Percentiles rank a stretch among this genome's conserved stretches.
phyloP scores from a whole-genome alignment of 2,797 vertebrate species.

The Siniperca obscura region DNA sequence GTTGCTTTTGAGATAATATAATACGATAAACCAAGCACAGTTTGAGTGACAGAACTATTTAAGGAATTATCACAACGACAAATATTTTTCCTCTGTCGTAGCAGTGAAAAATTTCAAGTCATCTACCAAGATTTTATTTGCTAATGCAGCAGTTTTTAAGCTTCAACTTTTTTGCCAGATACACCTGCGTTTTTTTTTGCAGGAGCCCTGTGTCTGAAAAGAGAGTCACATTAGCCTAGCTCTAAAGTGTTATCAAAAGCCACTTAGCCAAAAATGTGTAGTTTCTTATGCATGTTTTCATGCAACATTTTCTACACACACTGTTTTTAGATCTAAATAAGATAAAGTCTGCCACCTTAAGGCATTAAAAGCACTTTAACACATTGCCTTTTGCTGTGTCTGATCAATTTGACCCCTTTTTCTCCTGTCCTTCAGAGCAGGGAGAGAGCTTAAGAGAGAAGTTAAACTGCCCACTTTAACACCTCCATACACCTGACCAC shows the following conservation, averaged over 20 bases:
- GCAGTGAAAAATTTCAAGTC: not conserved
- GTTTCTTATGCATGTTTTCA: too few relatives aligned
- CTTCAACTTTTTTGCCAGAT: not conserved
- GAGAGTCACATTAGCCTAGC: too few relatives aligned
- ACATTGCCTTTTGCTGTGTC: not conserved
- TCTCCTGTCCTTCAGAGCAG: not conserved
- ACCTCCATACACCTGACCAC: not conserved
- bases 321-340: not conserved
- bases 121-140: not conserved
- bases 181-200: not conserved
- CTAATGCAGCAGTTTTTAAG: not conserved
- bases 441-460: not conserved
- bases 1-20: not conserved
- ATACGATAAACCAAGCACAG: not conserved
- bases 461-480: not conserved
- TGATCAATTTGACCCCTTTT: not conserved
- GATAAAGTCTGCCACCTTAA: not conserved
- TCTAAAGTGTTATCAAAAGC: not conserved
- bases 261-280: not conserved
- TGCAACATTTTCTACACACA: too few relatives aligned
- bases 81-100: not conserved
- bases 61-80: not conserved
- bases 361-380: not conserved
- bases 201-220: not conserved
- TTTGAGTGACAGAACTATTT: not conserved